Conservation (phyloP, 2,888 invertebrate genomes). For the Deilephila porcellus region DNA sequence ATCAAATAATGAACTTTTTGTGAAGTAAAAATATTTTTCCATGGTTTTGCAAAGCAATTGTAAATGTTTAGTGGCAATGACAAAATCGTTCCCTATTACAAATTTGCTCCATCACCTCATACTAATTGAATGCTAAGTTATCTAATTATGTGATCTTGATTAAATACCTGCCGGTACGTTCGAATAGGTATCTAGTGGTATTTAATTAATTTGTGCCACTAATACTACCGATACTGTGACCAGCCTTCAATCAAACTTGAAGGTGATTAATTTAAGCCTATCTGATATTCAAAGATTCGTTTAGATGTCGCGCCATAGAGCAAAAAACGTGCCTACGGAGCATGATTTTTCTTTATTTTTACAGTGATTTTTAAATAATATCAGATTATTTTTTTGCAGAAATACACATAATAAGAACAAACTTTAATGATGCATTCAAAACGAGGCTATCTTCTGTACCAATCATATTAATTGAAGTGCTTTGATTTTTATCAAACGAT, state of each 20-base stretch:
- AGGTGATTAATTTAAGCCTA: slow-evolving; percentile 65
- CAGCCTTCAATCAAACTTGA: slow-evolving; percentile 66
- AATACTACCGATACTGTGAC: slow-evolving; percentile 59
- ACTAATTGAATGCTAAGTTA: slow-evolving; percentile 34
- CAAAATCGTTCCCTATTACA: slow-evolving; percentile 7
- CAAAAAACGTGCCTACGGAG: slow-evolving; percentile 17
- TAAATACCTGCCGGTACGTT: slow-evolving; percentile 39
- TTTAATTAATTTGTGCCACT: slow-evolving; percentile 68
- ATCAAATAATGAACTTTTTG: neutral
- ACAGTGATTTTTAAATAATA: neutral
- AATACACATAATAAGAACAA: too few species aligned
- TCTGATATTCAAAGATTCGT: slow-evolving; percentile 60
- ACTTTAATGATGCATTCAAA: too few species aligned
- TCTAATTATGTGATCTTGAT: slow-evolving; percentile 43
- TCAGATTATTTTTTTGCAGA: neutral
- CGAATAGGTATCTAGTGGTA: slow-evolving; percentile 44
- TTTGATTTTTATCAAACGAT: neutral
- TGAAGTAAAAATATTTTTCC: neutral
- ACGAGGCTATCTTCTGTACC: neutral
- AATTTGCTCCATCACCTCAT: slow-evolving; percentile 31
- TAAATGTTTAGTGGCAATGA: slow-evolving; percentile 13
- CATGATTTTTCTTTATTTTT: neutral
- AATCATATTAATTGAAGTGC: neutral
- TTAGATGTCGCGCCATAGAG: slow-evolving; percentile 49
- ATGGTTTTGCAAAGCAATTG: slow-evolving; percentile 7